Evolutionary conservation across 2,888 invertebrate species (phyloP), one percentile per base, ranked within the genome.

Genomic region (Papilio demoleus): DNA sequence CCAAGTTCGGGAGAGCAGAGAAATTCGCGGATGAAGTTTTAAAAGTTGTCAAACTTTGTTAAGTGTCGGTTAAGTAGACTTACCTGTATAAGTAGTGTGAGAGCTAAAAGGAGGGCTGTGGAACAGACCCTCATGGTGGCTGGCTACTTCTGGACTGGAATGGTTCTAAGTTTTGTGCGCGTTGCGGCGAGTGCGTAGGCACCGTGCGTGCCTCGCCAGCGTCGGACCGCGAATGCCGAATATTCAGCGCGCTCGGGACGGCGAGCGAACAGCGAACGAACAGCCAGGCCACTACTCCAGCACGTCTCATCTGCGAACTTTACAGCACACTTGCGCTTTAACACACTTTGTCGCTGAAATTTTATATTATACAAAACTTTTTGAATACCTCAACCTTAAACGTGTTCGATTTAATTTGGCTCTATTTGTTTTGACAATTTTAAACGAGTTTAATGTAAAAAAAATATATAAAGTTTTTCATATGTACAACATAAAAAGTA

Each of bases 151-250:
- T 60, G 65, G 74, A 73, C 74, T 77, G 82, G 81, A 78, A 81
- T 82, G 79, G 78, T 83, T 76, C 72, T 80, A 87, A 88, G 84
- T 86, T 85, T 80, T 74, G 76, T 77, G 74, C 75, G 77, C 77
- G 70, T 70, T 75, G 74, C 78, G 82, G 77, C 76, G 74, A 78
- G 79, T 83, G 87, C 85, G 83, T 79, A 80, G 78, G 81, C 84
- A 78, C 80, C 86, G 84, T 82, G 85, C 84, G 85, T 85, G 86
- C 89, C 84, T 79, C 84, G 79, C 84, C 76, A 83, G 81, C 80
- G 85, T 81, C 87, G 80, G 82, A 81, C 82, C 84, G 88, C 89
- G 89, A 90, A 85, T 91, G 90, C 63, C 58, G 79, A 73, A 76
- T 67, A 68, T 59, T 64, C 67, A 65, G 69, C 66, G 67, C 68